Base-by-base conservation (phyloP, 2,113 vertebrate genomes). In the Mobula birostris region DNA sequence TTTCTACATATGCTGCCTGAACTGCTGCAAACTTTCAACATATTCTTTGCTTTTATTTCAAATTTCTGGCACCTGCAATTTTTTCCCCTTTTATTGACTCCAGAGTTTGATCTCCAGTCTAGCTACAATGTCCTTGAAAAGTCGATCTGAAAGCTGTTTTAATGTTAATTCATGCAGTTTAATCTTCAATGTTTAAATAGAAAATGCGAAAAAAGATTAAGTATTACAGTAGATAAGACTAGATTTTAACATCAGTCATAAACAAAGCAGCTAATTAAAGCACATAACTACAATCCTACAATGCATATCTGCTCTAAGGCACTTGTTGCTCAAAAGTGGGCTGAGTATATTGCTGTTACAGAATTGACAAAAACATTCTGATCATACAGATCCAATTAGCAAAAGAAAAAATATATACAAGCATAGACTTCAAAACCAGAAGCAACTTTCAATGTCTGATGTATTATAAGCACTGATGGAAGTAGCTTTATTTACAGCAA, bases 261-360 rank as follows among this genome's bases (percentile, higher is more conserved):
- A 90, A 66, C 85, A 66, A 90, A 90, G 61, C 29, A n/a, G 80
- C 19, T 8, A 21, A 56, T 56, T 40, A 83, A 83, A 83, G 48
- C 58, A 88, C 83, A 63, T 63, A 6, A 63, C 32, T 63, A 85
- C 82, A 85, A 68, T 90, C 15, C 61, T 58, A 90, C 66, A 90
- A 90, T 90, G 61, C 61, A 66, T 29, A 66, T 68, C 61, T 90
- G 61, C 61, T 90, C 61, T 66, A 90, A 90, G 85, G 85, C 85
- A 90, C 61, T 66, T 14, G 66, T n/a, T 90, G 29, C 61, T 90
- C n/a, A 66, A 90, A 68, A 32, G 58, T 29, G n/a, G 85, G 61
- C 85, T 40, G 5, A 87, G 56, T 9, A n/a, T 21, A 85, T 3
- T 12, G 48, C 58, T 63, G n/a, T 15, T 88, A 88, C 85, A 88